Percentiles rank a stretch among this genome's conserved stretches.
These are phyloP conservation scores for Hirtodrosophila duncani DNA, from an alignment of 2,888 invertebrate species.

Conservation along the genomic window DNA sequence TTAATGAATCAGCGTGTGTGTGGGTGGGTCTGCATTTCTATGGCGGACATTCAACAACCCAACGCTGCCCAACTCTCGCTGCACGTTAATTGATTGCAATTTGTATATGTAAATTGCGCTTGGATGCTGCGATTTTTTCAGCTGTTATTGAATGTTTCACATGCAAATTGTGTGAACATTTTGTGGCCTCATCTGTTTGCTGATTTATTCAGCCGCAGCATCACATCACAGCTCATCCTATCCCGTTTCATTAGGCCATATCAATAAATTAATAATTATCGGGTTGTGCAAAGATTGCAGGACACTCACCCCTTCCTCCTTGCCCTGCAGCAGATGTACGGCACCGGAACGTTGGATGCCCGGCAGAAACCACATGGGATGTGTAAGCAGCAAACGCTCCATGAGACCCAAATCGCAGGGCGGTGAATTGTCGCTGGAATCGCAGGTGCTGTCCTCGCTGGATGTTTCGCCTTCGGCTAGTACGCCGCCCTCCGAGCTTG, in stretches of 20 bases:
- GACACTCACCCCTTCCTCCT: constrained; percentile 90
- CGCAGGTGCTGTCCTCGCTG: constrained; percentile 81
- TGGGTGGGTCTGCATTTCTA: background rate
- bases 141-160: constrained; percentile 78
- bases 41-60: constrained; percentile 13
- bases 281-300: background rate
- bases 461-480: constrained; percentile 81
- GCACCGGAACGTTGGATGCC: constrained; percentile 95
- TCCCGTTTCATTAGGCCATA: constrained; percentile 57
- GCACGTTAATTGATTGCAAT: constrained; percentile 78
- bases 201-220: constrained; percentile 22
- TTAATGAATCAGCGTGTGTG: constrained; percentile 53
- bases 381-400: constrained; percentile 92
- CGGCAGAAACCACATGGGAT: constrained; percentile 97
- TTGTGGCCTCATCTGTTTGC: constrained; percentile 43
- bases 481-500: constrained; percentile 80
- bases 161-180: constrained; percentile 56
- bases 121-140: constrained; percentile 20
- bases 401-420: constrained; percentile 91
- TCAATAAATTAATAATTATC: constrained; percentile 60
- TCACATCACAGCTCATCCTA: constrained; percentile 1
- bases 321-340: constrained; percentile 94
- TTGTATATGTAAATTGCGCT: constrained; percentile 74
- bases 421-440: constrained; percentile 80
- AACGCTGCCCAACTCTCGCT: constrained; percentile 19